Base-by-base conservation (phyloP, 2,797 vertebrate genomes). In the Sorex maritimensis region DNA sequence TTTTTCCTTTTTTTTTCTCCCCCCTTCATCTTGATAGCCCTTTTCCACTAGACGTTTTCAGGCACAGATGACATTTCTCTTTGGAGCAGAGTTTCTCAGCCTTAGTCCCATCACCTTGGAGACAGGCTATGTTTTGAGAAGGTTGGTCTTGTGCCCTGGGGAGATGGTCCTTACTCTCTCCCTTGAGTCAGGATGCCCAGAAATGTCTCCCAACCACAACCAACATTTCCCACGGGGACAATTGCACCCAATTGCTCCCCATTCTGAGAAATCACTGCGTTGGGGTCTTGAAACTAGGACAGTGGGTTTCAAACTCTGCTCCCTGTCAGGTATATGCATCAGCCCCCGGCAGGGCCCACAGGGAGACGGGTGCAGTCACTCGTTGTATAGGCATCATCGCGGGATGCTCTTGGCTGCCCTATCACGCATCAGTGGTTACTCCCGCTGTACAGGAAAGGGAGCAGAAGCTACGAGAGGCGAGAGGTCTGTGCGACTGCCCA, bases 191-290 rank as follows among this genome's bases (percentile, higher is more conserved):
- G 44, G 72, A 84, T 14, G 38, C 34, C 74, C 63, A 67, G 34
- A 81, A 81, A 46, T 81, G 67, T 86, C 75, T 90, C 65, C n/a
- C 68, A 74, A 30, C 9, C 44, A 8, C 21, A 13, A 38, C 49
- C 72, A 61, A 49, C 38, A 9, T 15, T 69, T 71, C 46, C 65
- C 34, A 10, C 10, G 14, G 8, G 11, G 21, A 83, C 75, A 75
- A 67, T 24, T 19, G 3, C 13, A 49, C 10, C 1, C n/a, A 23
- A 7, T n/a, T n/a, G n/a, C 24, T 21, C 19, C 34, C 21, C n/a
- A 4, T 8, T 0, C 4, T 61, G 63, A 83, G 58, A 88, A 73
- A 61, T 63, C 74, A 34, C 34, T 28, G 14, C 74, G 46, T 46
- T 38, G 58, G 34, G 44, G 19, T 41, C 52, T 23, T 49, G 49